Evolutionary conservation across 2,113 vertebrate species (phyloP), one percentile per base, ranked within the genome.

Genomic region (Periophthalmodon schlosseri): DNA sequence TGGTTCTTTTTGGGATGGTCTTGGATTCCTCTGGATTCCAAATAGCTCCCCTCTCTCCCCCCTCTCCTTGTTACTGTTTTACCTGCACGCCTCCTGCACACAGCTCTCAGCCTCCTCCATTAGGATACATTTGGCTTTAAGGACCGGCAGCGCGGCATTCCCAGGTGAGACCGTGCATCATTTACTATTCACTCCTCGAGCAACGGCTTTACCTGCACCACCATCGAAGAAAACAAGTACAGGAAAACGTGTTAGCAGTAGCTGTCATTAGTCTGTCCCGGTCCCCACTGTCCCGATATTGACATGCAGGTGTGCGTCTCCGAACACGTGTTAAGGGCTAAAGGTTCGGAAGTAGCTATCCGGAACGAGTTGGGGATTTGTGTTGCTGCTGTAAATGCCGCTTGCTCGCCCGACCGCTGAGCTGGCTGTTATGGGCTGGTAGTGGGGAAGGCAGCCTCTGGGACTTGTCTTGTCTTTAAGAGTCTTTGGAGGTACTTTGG

Each of bases 401-500:
- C 82, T 28, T 28, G 28, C 28, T 28, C 28, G 3, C 28, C 57
- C 74, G 82, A 86, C 84, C 76, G 76, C 89, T 68, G 79, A 85
- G 88, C 82, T 82, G 24, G 78, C 86, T 86, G 88, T 89, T 88
- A 28, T 60, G 80, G 88, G 84, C 86, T 86, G 87, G 83, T 87
- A 86, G 86, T 91, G 87, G 87, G 84, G 87, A 84, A 69, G 83
- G 70, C 80, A 85, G 89, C 89, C 89, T 90, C 81, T 80, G 89
- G 88, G 86, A 86, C 78, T 61, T 44, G 47, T 70, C 84, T 86
- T 72, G 80, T 86, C 87, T 90, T 87, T 87, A 84, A 89, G 87
- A 90, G 88, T 87, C 87, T 88, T 89, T 87, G 88, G 85, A 86
- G 78, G 86, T 75, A 87, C 81, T 86, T 87, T 87, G 86, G 87